Percentiles rank a stretch among this genome's conserved stretches.
These are phyloP conservation scores for Drosophila pectinifera DNA, from an alignment of 1,140 invertebrate genomes.

Conservation along the genomic window DNA sequence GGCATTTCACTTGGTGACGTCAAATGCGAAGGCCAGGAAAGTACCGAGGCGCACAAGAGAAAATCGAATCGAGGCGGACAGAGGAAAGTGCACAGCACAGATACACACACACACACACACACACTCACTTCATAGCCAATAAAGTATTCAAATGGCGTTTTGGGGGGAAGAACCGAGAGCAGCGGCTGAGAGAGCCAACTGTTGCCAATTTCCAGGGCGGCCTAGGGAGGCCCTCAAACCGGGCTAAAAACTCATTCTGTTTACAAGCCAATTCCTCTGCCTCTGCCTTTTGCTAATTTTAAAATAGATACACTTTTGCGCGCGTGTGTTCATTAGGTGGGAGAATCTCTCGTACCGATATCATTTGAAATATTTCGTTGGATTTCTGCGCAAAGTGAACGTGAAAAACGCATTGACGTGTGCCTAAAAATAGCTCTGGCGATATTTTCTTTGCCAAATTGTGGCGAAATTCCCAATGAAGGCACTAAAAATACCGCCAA, in stretches of 20 bases:
- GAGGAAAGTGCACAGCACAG: constrained; percentile 22
- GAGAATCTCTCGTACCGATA: constrained; percentile 26
- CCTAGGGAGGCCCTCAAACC: constrained; percentile 41
- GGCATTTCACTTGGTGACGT: constrained; percentile 79
- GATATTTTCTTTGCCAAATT: constrained; percentile 50
- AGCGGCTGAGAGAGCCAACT: constrained; percentile 42
- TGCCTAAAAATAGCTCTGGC: constrained; percentile 27
- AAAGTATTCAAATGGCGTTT: constrained; percentile 42
- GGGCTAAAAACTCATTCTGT: constrained; percentile 51
- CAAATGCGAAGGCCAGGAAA: constrained; percentile 53
- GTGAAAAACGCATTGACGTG: constrained; percentile 66
- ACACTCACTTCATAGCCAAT: constrained; percentile 29
- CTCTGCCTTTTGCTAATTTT: constrained; percentile 62
- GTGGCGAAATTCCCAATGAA: constrained; percentile 71
- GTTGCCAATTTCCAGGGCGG: constrained; percentile 66
- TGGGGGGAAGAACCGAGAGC: constrained; percentile 4
- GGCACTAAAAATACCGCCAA: constrained; percentile 35
- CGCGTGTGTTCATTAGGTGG: constrained; percentile 1
- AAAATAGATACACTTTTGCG: constrained; percentile 37
- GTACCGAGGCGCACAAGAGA: constrained; percentile 26
- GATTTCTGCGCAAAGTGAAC: constrained; percentile 53
- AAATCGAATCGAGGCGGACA: constrained; percentile 25
- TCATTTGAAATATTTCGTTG: constrained; percentile 44
- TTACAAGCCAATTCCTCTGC: constrained; percentile 59
- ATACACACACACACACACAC: constrained; percentile 10